phyloP scores from a whole-genome alignment of 2,113 vertebrate species.

The Gallinago media region DNA sequence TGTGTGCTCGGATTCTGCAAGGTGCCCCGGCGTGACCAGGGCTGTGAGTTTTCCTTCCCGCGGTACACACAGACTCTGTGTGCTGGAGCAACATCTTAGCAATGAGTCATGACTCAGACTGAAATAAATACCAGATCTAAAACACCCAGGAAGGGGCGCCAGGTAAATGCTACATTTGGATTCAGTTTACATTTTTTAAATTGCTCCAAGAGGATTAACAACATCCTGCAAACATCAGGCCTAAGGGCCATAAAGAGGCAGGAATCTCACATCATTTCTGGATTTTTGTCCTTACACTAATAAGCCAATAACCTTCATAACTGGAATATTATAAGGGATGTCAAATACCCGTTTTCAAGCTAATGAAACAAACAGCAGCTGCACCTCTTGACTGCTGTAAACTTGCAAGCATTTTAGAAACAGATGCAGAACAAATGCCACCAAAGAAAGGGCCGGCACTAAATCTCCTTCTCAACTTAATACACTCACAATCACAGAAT shows the following conservation, averaged over 20 bases:
- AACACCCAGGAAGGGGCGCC: not conserved
- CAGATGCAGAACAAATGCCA: not conserved
- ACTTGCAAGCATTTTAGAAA: not conserved
- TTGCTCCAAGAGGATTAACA: not conserved
- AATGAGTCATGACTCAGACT: not conserved
- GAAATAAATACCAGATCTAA: not conserved
- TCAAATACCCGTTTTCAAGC: not conserved
- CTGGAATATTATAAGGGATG: not conserved
- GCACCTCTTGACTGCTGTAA: not conserved
- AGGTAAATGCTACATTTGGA: not conserved
- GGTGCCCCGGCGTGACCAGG: not conserved
- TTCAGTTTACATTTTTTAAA: not conserved
- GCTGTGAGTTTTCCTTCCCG: not conserved
- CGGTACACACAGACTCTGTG: not conserved
- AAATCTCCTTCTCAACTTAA: not conserved
- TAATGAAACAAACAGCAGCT: not conserved
- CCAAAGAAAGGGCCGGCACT: not conserved
- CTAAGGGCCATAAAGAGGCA: not conserved
- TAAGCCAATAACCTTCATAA: not conserved
- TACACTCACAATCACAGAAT: not conserved
- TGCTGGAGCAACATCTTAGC: not conserved
- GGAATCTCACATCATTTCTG: not conserved
- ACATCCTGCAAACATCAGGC: not conserved
- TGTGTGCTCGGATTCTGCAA: not conserved
- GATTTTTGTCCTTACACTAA: not conserved